Conservation (phyloP, 2,113 vertebrate genomes). For the Peromyscus californicus region DNA sequence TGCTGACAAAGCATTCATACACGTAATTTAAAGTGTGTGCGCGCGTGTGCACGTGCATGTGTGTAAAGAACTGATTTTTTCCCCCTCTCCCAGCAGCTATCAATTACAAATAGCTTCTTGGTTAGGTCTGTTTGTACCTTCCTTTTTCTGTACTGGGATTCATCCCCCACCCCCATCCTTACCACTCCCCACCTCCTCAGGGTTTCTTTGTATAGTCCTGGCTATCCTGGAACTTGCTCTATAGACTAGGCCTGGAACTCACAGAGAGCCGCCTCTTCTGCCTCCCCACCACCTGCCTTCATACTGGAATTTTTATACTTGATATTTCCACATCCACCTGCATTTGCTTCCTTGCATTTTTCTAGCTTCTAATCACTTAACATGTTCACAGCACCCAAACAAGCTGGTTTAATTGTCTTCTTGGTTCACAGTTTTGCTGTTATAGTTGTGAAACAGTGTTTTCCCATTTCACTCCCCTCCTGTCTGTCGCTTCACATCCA, state of each 20-base stretch:
- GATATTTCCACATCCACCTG: background rate
- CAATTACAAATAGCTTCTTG: background rate
- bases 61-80: background rate
- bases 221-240: background rate
- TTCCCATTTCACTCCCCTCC: background rate
- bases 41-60: no score
- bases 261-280: background rate
- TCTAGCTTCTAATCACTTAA: background rate
- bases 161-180: no score
- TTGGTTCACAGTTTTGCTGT: background rate
- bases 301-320: background rate
- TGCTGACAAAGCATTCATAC: background rate
- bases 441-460: background rate
- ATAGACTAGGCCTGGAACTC: background rate
- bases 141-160: background rate
- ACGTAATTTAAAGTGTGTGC: background rate
- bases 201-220: background rate
- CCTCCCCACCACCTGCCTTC: background rate
- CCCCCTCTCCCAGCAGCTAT: background rate
- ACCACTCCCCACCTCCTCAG: background rate
- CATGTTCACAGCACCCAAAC: background rate
- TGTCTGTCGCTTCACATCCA: background rate
- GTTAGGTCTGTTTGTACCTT: background rate
- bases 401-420: background rate
- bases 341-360: background rate